A percentile compares a stretch with the other conserved stretches of the same genome.
Conservation (phyloP, 2,888 invertebrate species). For the Eupeodes luniger region DNA sequence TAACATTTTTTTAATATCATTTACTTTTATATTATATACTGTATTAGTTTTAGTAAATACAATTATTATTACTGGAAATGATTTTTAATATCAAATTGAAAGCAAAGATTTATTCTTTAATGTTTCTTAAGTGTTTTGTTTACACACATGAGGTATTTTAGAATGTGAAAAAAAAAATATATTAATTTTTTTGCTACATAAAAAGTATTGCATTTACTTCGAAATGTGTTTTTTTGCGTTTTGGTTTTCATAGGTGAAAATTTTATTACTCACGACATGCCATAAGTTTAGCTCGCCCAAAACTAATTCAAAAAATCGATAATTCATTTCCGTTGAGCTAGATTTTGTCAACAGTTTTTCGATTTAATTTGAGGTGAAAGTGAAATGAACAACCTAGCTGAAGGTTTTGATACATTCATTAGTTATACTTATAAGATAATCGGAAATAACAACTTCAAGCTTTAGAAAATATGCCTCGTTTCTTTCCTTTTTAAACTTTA, state of each 20-base stretch:
- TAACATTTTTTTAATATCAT: slow-evolving; percentile 75
- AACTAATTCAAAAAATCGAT: no score
- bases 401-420: no score
- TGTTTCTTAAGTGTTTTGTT: slow-evolving; percentile 69
- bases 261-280: no score
- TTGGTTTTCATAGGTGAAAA: background rate
- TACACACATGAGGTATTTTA: slow-evolving; percentile 67
- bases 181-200: slow-evolving; percentile 76
- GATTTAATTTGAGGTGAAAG: no score
- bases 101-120: slow-evolving; percentile 68
- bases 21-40: slow-evolving; percentile 75
- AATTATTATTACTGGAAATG: slow-evolving; percentile 74
- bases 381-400: no score
- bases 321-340: no score
- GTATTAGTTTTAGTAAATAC: slow-evolving; percentile 75
- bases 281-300: no score
- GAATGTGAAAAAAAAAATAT: slow-evolving; percentile 61
- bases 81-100: slow-evolving; percentile 75
- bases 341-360: no score
- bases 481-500: no score
- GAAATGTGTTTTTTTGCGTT: slow-evolving; percentile 52
- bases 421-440: no score
- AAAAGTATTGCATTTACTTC: slow-evolving; percentile 75
- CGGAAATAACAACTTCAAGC: no score
- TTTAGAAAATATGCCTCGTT: no score